Evolutionary conservation across 2,888 invertebrate species (phyloP).

Genomic region (Heliconius cydno): DNA sequence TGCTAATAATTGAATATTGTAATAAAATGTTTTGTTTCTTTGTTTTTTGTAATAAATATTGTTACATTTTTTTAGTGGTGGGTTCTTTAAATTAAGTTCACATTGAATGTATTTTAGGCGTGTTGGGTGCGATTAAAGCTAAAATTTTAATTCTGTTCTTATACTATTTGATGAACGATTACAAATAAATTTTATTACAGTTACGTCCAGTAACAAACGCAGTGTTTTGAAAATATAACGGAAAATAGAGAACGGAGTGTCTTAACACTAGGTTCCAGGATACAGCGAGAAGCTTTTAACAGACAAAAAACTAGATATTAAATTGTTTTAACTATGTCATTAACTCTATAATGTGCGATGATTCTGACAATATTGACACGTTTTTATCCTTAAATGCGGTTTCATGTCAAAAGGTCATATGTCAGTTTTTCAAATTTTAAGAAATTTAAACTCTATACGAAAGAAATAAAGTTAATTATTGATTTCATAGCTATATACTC

Average conservation of each 20-base stretch:
- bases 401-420: conserved; percentile 31
- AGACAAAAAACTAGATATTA: too few relatives aligned
- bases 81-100: too few relatives aligned
- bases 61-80: neutral
- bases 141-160: neutral
- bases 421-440: neutral
- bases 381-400: conserved; percentile 47
- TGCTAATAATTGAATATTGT: neutral
- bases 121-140: neutral
- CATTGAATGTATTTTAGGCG: neutral
- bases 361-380: conserved; percentile 36
- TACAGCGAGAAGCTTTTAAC: too few relatives aligned
- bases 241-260: too few relatives aligned
- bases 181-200: too few relatives aligned
- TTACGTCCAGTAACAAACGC: too few relatives aligned
- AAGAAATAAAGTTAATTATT: conserved; percentile 13
- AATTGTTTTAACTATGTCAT: too few relatives aligned
- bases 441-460: conserved; percentile 1
- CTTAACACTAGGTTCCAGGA: too few relatives aligned
- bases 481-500: neutral
- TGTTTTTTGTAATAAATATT: neutral
- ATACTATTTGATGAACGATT: too few relatives aligned
- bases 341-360: conserved; percentile 5
- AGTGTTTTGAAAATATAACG: too few relatives aligned
- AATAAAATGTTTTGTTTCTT: neutral